Evolutionary conservation across 2,888 invertebrate genomes (phyloP).

Genomic region (Chymomyza fuscimana): DNA sequence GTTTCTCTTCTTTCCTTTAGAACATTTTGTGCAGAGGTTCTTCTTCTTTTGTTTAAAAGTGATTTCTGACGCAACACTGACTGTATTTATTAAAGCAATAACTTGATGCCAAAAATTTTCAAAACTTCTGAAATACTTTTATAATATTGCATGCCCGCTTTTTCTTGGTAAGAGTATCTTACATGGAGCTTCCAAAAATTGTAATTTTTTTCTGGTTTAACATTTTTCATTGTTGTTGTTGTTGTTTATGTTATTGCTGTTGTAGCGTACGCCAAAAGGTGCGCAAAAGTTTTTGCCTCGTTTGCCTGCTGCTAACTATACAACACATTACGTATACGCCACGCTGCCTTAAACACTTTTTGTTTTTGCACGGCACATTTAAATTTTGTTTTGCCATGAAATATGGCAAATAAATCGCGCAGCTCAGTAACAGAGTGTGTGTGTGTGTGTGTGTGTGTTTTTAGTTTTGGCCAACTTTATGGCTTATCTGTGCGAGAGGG

Average conservation of each 20-base stretch:
- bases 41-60: too few relatives aligned
- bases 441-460: constrained; percentile 1
- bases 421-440: constrained; percentile 3
- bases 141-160: too few relatives aligned
- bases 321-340: constrained; percentile 67
- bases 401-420: constrained; percentile 71
- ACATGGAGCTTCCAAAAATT: neutral
- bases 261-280: neutral
- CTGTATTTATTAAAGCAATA: too few relatives aligned
- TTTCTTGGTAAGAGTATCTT: neutral
- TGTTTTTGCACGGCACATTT: constrained; percentile 68
- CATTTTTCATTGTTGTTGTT: neutral
- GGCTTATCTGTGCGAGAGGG: constrained; percentile 54
- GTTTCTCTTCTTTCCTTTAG: too few relatives aligned
- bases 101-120: too few relatives aligned
- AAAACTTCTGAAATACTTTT: too few relatives aligned
- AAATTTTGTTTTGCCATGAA: constrained; percentile 69
- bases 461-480: constrained; percentile 55
- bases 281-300: constrained; percentile 7
- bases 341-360: constrained; percentile 68
- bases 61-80: too few relatives aligned
- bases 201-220: neutral
- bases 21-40: too few relatives aligned
- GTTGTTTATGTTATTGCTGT: neutral
- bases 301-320: constrained; percentile 34